Evolutionary conservation across 1,140 invertebrate species (phyloP), one percentile per base, ranked within the genome.

Genomic region (Harlomillsia oculata): DNA sequence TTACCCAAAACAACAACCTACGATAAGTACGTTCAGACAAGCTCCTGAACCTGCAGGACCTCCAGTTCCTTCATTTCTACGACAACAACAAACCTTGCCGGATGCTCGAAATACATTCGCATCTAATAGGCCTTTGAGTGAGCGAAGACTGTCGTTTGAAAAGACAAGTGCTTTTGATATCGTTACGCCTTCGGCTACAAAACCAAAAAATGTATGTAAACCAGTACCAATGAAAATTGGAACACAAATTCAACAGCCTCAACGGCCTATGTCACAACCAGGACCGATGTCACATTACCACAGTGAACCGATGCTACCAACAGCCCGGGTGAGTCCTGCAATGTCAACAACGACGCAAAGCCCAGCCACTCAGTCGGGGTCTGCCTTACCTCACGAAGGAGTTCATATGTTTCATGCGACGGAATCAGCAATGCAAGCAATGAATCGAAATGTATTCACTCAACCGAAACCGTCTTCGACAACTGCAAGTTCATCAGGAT

Each of bases 401-500:
- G 63, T 65, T 21, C 63, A 65, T 43, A 65, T 61, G 50, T 53
- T 65, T 16, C 63, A 65, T 43, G 63, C 63, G 3, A 65, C 63
- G 9, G 60, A 56, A 13, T 62, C 53, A 0, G 63, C 63, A 4
- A 34, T 65, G 20, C 55, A 65, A 45, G 63, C 63, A 9, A 59
- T 65, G 59, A 39, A 49, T 23, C 46, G 45, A 13, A 32, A 43
- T 8, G 20, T 29, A 11, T 45, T 55, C 9, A 40, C 40, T 21
- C 44, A 45, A 11, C 30, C 58, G 5, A 32, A 50, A 9, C 45
- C 53, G 5, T 21, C 44, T 6, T 36, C 51, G 14, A 34, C 43
- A 14, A 54, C 50, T 2, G 13, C 37, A 16, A 41, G 46, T 13
- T 44, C 20, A 13, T 23, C 40, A 9, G 36, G 23, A 3, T n/a